These are phyloP conservation scores for Synaphobranchus kaupii DNA, from an alignment of 2,797 vertebrate species.

Conservation along the genomic window DNA sequence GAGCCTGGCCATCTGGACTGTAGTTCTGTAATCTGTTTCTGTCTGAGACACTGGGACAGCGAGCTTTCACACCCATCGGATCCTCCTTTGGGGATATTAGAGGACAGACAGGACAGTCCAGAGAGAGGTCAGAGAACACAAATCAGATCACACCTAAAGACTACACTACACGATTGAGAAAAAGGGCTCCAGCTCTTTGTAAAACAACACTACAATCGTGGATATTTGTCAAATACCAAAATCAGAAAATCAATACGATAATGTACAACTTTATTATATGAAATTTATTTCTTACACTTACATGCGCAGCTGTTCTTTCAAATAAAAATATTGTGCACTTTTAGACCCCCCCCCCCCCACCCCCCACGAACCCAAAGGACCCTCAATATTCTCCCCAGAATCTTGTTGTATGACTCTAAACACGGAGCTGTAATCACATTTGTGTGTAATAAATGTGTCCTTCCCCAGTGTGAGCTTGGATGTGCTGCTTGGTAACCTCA, in stretches of 20 bases:
- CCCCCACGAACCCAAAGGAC: background rate
- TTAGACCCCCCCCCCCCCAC: too few species aligned
- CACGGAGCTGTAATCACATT: background rate
- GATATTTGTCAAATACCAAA: background rate
- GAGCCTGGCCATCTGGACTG: conserved; percentile 70
- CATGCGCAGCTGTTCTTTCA: background rate
- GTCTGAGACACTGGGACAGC: conserved; percentile 41
- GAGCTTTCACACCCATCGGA: conserved; percentile 50
- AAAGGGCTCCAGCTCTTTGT: background rate
- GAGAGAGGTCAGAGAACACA: background rate
- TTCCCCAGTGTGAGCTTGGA: background rate
- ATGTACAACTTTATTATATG: too few species aligned
- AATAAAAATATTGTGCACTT: background rate
- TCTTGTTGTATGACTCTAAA: background rate
- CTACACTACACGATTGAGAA: background rate
- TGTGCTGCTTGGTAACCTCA: background rate
- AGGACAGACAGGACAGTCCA: background rate
- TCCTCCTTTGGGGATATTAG: conserved; percentile 2
- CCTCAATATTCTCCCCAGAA: background rate
- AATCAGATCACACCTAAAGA: background rate
- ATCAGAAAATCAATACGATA: background rate
- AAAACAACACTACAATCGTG: background rate
- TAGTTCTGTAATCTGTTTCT: conserved; percentile 66
- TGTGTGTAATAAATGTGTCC: conserved; percentile 35
- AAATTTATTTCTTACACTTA: background rate